These are phyloP conservation scores for Pogonocichla stellata DNA, from an alignment of 2,113 vertebrate species.

Conservation along the genomic window DNA sequence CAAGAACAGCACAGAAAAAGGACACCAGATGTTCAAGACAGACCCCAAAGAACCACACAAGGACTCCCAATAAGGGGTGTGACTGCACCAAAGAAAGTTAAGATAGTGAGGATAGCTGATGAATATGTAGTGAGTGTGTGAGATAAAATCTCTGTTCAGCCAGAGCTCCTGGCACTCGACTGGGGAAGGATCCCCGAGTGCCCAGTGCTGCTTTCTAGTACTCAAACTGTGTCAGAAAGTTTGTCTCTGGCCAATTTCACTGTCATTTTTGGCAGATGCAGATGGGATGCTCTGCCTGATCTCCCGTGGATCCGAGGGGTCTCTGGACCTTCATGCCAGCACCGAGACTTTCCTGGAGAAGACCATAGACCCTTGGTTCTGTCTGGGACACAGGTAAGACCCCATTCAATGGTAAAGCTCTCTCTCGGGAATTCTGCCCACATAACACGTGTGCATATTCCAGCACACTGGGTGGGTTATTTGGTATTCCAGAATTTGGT, in stretches of 20 bases:
- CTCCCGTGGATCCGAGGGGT: not conserved
- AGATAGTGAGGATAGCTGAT: not conserved
- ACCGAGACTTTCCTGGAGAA: not conserved
- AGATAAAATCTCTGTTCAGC: not conserved
- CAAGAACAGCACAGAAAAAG: not conserved
- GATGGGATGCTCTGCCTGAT: not conserved
- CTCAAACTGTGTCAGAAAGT: not conserved
- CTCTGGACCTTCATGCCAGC: not conserved
- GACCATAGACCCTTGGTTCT: not conserved
- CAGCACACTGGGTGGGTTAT: too few relatives aligned
- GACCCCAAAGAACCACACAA: not conserved
- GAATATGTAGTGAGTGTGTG: not conserved
- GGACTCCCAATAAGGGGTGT: not conserved
- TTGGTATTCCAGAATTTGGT: too few relatives aligned
- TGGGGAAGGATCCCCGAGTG: too few relatives aligned
- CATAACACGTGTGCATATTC: too few relatives aligned
- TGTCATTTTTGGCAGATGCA: not conserved
- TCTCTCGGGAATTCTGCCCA: too few relatives aligned
- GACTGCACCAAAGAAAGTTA: not conserved
- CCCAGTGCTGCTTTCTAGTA: not conserved
- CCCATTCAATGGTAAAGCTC: too few relatives aligned
- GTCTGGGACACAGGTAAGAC: not conserved
- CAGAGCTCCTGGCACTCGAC: fast-evolving
- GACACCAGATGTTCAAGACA: not conserved
- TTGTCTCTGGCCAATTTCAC: not conserved